Percentiles rank a stretch among this genome's conserved stretches.
Evolutionary conservation across 2,113 vertebrate species (phyloP).

Genomic region (Apeltes quadracus): DNA sequence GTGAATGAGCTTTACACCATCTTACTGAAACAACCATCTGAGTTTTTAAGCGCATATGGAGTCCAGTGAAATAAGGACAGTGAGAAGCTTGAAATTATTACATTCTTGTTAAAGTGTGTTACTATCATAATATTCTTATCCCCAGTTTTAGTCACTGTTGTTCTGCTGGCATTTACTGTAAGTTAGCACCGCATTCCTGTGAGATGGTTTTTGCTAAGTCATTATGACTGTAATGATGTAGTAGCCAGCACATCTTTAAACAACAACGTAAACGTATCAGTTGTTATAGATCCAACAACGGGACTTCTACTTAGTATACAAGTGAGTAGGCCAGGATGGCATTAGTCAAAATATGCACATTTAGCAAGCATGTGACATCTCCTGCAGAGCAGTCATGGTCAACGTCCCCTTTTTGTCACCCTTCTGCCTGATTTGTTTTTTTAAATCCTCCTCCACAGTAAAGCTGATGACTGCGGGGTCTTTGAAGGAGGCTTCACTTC

Average conservation of each 20-base stretch:
- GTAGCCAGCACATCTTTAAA: constrained; percentile 15
- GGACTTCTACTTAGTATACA: constrained; percentile 24
- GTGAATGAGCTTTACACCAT: constrained; percentile 17
- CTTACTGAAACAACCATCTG: constrained; percentile 22
- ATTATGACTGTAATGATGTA: constrained; percentile 2
- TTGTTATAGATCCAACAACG: constrained; percentile 30
- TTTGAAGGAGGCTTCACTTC: background rate
- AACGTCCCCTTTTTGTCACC: background rate
- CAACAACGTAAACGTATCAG: background rate
- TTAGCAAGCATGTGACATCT: constrained; percentile 14
- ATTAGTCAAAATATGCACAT: constrained; percentile 35
- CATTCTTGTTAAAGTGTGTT: constrained; percentile 4
- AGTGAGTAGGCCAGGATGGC: constrained; percentile 10
- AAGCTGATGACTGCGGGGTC: background rate
- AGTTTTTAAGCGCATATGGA: constrained; percentile 18
- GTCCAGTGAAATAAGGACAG: constrained; percentile 6
- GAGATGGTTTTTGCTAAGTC: constrained; percentile 9
- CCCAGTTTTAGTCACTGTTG: constrained; percentile 19
- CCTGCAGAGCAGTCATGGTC: constrained; percentile 8
- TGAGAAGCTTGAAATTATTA: constrained; percentile 6
- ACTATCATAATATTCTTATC: constrained; percentile 14
- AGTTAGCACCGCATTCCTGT: constrained; percentile 48
- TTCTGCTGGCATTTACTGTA: constrained; percentile 18
- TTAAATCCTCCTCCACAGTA: background rate
- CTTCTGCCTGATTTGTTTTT: background rate